These are phyloP conservation scores for Gadus chalcogrammus DNA, from an alignment of 2,113 vertebrate species.

Conservation along the genomic window DNA sequence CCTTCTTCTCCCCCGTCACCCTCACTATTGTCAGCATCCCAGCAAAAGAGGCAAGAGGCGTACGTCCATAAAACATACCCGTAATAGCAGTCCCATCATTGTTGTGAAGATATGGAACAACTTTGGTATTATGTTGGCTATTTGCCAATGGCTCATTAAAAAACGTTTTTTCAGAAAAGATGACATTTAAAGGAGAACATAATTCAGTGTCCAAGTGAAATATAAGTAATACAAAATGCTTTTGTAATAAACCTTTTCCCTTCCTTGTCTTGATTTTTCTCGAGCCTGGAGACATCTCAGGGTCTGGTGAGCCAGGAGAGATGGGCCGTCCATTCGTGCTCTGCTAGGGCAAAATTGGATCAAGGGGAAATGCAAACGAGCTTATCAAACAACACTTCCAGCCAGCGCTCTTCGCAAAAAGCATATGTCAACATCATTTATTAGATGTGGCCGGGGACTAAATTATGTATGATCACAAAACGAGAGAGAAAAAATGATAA, in stretches of 20 bases:
- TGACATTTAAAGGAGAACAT: too few species aligned
- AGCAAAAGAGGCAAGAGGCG: too few species aligned
- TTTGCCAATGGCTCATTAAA: too few species aligned
- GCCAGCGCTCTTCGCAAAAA: conserved; percentile 74
- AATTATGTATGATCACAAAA: conserved; percentile 82
- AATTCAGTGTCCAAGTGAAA: too few species aligned
- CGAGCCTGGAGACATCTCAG: conserved; percentile 69
- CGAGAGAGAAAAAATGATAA: conserved; percentile 19
- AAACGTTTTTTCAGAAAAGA: too few species aligned
- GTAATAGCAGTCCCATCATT: too few species aligned
- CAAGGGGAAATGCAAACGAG: conserved; percentile 79
- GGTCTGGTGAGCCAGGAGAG: conserved; percentile 71
- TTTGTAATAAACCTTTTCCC: neutral
- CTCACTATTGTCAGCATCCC: too few species aligned
- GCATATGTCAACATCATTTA: conserved; percentile 85
- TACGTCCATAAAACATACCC: too few species aligned
- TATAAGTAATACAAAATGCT: neutral
- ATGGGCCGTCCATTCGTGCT: conserved; percentile 65
- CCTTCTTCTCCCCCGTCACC: too few species aligned
- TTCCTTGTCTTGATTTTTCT: conserved; percentile 40
- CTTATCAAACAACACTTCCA: conserved; percentile 77
- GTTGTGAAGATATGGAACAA: too few species aligned
- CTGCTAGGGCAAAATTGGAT: conserved; percentile 82
- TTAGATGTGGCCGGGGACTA: conserved; percentile 80
- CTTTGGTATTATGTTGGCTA: too few species aligned